Percentiles rank a stretch among this genome's conserved stretches.
phyloP scores from a whole-genome alignment of 2,888 invertebrate genomes.

The Xestia c-nigrum region DNA sequence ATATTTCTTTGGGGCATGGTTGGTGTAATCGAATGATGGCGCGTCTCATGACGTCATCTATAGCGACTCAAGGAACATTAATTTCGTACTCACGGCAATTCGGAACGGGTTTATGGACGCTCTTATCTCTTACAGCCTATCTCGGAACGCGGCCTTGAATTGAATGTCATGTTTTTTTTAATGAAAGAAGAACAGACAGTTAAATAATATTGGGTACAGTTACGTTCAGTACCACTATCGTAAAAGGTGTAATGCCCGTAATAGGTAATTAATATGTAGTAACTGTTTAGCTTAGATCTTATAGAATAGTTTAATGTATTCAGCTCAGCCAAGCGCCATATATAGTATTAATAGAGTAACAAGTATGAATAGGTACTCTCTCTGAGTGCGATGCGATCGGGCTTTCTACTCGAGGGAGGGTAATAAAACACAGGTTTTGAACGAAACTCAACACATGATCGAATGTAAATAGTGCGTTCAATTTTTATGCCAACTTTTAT shows the following conservation, averaged over 20 bases:
- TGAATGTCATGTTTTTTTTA: background rate
- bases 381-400: background rate
- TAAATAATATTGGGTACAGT: background rate
- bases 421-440: background rate
- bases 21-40: no score
- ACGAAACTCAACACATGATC: constrained; percentile 9
- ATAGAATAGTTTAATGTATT: background rate
- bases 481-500: background rate
- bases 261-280: no score
- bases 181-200: background rate
- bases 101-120: no score
- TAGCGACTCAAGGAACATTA: no score
- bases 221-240: background rate
- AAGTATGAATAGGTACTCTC: background rate
- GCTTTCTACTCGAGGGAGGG: background rate
- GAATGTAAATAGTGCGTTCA: constrained; percentile 1
- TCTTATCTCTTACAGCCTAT: no score
- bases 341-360: background rate
- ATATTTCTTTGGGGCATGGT: no score
- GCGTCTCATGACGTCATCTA: no score
- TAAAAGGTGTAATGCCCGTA: background rate
- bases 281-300: background rate
- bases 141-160: no score
- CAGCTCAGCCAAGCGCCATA: background rate
- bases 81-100: no score